A percentile compares a stretch with the other conserved stretches of the same genome.
phyloP scores from a whole-genome alignment of 2,113 vertebrate species.

The Lophochroa leadbeateri region DNA sequence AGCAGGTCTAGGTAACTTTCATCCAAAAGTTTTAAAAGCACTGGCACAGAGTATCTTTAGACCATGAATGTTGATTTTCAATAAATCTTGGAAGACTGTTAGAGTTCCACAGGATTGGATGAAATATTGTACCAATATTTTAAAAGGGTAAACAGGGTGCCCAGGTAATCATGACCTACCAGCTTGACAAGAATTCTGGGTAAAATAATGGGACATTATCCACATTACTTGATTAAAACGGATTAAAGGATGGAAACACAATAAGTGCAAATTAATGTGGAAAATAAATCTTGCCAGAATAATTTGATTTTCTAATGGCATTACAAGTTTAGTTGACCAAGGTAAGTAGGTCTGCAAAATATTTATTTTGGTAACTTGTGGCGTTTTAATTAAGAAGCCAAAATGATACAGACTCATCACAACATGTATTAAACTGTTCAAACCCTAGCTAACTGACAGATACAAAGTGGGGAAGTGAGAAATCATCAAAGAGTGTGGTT shows the following conservation, averaged over 20 bases:
- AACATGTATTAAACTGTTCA: not conserved
- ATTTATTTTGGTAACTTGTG: constrained; percentile 2
- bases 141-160: constrained; percentile 37
- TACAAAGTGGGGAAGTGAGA: constrained; percentile 9
- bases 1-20: constrained; percentile 4
- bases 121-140: constrained; percentile 28
- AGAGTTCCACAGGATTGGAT: not conserved
- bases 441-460: not conserved
- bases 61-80: constrained; percentile 51
- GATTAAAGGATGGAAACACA: constrained; percentile 44
- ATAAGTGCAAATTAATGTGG: constrained; percentile 12
- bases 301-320: constrained; percentile 31
- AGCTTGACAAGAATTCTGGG: constrained; percentile 10
- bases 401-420: not conserved
- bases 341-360: constrained; percentile 15
- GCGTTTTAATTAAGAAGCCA: constrained; percentile 36
- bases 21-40: constrained; percentile 44
- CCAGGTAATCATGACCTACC: not conserved
- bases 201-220: constrained; percentile 8
- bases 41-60: constrained; percentile 43
- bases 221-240: constrained; percentile 7
- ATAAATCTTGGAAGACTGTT: constrained; percentile 37
- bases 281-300: constrained; percentile 25
- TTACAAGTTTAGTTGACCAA: constrained; percentile 9
- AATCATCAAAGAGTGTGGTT: not conserved